phyloP scores from a whole-genome alignment of 2,797 vertebrate genomes.

The Gymnocypris eckloni region DNA sequence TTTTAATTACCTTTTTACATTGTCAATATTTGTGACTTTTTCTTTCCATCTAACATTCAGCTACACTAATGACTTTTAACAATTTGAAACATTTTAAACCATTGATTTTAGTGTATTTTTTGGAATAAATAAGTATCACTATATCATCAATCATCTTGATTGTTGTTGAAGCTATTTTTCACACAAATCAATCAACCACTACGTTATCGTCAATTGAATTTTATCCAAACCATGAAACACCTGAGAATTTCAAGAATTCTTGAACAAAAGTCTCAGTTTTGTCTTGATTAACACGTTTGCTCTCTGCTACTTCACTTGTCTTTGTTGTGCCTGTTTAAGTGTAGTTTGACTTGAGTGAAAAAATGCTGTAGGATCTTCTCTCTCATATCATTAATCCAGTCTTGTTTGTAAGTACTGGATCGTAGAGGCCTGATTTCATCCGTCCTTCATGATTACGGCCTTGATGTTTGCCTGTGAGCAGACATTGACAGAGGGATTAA shows the following conservation, averaged over 20 bases:
- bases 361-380: neutral
- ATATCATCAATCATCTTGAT: neutral
- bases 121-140: neutral
- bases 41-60: neutral
- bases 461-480: conserved; percentile 11
- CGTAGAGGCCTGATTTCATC: conserved; percentile 14
- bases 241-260: neutral
- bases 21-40: neutral
- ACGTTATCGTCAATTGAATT: neutral
- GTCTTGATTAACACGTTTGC: conserved; percentile 15
- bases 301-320: neutral
- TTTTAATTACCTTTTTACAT: neutral
- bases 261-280: neutral
- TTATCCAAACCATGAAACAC: neutral
- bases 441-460: conserved; percentile 3
- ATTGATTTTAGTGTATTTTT: neutral
- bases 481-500: neutral
- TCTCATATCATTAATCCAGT: conserved; percentile 7
- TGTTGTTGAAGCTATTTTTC: neutral
- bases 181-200: neutral
- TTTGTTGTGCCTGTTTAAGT: neutral
- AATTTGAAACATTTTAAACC: neutral
- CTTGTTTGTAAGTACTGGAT: neutral
- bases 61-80: neutral
- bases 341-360: neutral